Evolutionary conservation across 2,888 invertebrate genomes (phyloP).

Genomic region (Netelia virgata): DNA sequence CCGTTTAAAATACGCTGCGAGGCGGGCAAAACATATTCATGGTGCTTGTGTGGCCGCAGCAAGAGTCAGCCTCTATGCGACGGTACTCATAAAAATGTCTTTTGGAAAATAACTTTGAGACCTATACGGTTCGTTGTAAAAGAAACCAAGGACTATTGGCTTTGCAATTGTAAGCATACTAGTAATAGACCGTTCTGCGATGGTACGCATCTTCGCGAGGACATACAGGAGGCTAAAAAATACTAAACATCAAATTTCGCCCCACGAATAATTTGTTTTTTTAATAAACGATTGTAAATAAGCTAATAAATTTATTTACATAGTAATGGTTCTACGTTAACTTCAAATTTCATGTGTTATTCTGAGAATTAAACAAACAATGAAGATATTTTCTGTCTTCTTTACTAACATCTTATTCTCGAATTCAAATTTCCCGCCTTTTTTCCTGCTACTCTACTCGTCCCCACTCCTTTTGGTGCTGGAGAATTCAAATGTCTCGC

Average conservation of each 20-base stretch:
- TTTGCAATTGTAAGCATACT: constrained; percentile 99
- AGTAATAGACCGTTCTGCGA: constrained; percentile 98
- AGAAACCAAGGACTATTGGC: constrained; percentile 96
- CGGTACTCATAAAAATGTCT: constrained; percentile 93
- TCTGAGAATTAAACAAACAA: neutral
- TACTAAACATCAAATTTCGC: neutral
- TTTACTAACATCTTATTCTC: neutral
- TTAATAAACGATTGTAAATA: constrained; percentile 12
- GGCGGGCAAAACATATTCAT: constrained; percentile 87
- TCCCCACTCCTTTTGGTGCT: neutral
- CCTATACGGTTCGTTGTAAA: constrained; percentile 94
- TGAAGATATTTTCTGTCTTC: neutral
- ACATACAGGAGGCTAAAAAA: constrained; percentile 86
- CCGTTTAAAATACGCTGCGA: constrained; percentile 93
- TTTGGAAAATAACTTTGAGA: constrained; percentile 90
- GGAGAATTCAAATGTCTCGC: constrained; percentile 60
- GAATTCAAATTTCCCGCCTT: constrained; percentile 24
- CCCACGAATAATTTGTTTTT: neutral
- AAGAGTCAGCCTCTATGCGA: constrained; percentile 98
- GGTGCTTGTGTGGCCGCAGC: constrained; percentile 98
- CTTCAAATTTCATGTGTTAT: no score
- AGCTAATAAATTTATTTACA: constrained; percentile 43
- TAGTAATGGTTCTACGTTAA: neutral
- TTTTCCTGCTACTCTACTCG: neutral
- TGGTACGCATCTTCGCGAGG: constrained; percentile 93